These are phyloP conservation scores for Pseudomyrmex dendroicus DNA, from an alignment of 1,140 invertebrate genomes.

Conservation along the genomic window DNA sequence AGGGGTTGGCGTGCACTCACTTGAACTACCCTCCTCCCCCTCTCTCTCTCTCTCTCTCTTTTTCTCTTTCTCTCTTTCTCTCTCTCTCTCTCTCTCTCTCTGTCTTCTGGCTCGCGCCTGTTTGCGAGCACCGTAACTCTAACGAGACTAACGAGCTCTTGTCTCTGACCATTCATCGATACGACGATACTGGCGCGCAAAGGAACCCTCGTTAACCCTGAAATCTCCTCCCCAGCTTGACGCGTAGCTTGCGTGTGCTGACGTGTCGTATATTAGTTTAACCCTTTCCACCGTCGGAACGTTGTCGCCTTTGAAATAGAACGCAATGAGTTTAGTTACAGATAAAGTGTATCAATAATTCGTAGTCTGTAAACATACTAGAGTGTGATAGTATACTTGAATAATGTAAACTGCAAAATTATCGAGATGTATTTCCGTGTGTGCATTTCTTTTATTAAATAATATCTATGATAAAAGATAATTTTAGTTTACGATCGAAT, in stretches of 20 bases:
- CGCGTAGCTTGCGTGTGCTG: neutral
- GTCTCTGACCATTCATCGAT: conserved; percentile 62
- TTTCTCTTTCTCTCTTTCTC: too few relatives aligned
- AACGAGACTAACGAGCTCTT: conserved; percentile 65
- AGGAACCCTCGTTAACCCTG: conserved; percentile 56
- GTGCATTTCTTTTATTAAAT: neutral
- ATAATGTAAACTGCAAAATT: neutral
- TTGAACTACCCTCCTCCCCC: neutral
- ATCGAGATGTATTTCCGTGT: neutral
- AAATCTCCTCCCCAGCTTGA: conserved; percentile 25
- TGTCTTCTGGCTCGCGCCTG: conserved; percentile 12
- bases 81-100: too few relatives aligned
- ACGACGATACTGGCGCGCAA: conserved; percentile 33
- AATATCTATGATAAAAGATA: neutral
- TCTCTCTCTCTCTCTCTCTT: too few relatives aligned
- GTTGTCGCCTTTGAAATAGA: neutral
- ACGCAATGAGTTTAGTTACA: neutral
- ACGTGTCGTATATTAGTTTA: conserved; percentile 30
- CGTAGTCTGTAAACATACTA: too few relatives aligned
- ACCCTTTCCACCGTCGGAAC: neutral
- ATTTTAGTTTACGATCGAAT: neutral
- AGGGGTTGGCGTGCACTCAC: conserved; percentile 49
- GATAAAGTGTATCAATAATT: neutral
- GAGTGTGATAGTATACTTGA: neutral
- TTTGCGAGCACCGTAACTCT: conserved; percentile 51